These are phyloP conservation scores for Thymelicus acteon DNA, from an alignment of 2,888 invertebrate species.

Conservation along the genomic window DNA sequence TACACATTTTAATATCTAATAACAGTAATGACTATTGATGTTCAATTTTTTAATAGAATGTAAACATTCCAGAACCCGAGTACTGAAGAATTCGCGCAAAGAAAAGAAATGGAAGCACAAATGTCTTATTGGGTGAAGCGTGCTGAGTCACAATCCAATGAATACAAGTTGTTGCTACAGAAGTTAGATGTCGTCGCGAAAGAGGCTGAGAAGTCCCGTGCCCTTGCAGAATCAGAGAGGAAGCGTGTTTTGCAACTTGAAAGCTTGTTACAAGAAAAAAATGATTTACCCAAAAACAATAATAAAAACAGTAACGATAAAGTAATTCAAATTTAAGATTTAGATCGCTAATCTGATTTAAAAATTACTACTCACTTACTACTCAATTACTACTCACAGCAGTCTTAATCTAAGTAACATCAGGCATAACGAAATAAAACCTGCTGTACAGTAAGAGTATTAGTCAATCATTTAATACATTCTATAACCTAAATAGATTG, in stretches of 20 bases:
- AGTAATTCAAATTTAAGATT: neutral
- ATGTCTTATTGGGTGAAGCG: conserved; percentile 66
- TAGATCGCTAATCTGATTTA: neutral
- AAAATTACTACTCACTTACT: no score
- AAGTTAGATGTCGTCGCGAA: conserved; percentile 68
- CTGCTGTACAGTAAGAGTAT: no score
- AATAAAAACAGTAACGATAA: neutral
- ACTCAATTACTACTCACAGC: no score
- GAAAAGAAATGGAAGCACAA: conserved; percentile 65
- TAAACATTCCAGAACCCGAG: conserved; percentile 58
- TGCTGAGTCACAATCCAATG: conserved; percentile 67
- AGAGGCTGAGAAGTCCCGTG: conserved; percentile 66
- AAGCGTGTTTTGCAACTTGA: conserved; percentile 63
- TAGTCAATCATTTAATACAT: no score
- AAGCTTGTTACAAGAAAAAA: conserved; percentile 57
- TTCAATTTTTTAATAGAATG: neutral
- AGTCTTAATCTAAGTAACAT: no score
- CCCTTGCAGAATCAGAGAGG: conserved; percentile 63
- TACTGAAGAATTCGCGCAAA: conserved; percentile 57
- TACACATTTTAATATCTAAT: no score
- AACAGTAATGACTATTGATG: neutral
- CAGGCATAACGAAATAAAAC: no score
- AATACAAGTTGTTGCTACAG: conserved; percentile 68
- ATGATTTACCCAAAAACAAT: neutral
- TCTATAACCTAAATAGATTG: no score